A percentile compares a stretch with the other conserved stretches of the same genome.
Conservation (phyloP, 2,888 invertebrate species). For the Hyposoter didymator region DNA sequence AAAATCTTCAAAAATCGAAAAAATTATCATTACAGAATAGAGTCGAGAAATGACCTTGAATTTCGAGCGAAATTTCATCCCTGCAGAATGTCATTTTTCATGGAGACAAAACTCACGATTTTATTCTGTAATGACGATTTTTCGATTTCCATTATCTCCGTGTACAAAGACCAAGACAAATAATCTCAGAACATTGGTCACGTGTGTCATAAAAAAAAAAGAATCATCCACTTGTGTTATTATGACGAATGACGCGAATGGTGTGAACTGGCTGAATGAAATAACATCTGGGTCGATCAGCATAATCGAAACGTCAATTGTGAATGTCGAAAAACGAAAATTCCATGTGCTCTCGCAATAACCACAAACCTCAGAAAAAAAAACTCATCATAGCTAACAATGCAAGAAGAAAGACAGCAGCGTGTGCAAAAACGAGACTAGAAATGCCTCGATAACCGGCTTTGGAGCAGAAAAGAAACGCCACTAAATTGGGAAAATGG, state of each 20-base stretch:
- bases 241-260: slow-evolving; percentile 15
- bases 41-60: too few relatives aligned
- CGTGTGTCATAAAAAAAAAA: neutral
- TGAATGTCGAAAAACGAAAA: slow-evolving; percentile 24
- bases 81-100: too few relatives aligned
- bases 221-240: slow-evolving; percentile 24
- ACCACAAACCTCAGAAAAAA: slow-evolving; percentile 50
- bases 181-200: neutral
- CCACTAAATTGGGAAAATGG: slow-evolving; percentile 60
- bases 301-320: slow-evolving; percentile 13
- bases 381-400: slow-evolving; percentile 56
- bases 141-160: too few relatives aligned
- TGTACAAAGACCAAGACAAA: neutral
- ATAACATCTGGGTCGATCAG: slow-evolving; percentile 43
- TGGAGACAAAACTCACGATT: too few relatives aligned
- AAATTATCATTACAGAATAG: neutral
- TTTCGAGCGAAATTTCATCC: too few relatives aligned
- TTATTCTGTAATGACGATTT: too few relatives aligned
- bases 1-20: neutral
- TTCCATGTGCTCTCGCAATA: slow-evolving; percentile 49
- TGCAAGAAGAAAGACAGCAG: slow-evolving; percentile 40
- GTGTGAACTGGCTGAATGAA: slow-evolving; percentile 40
- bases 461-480: slow-evolving; percentile 50
- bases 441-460: slow-evolving; percentile 58
- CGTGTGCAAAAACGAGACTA: slow-evolving; percentile 39